A percentile compares a stretch with the other conserved stretches of the same genome.
Conservation (phyloP, 2,113 vertebrate genomes). For the Alethe diademata region DNA sequence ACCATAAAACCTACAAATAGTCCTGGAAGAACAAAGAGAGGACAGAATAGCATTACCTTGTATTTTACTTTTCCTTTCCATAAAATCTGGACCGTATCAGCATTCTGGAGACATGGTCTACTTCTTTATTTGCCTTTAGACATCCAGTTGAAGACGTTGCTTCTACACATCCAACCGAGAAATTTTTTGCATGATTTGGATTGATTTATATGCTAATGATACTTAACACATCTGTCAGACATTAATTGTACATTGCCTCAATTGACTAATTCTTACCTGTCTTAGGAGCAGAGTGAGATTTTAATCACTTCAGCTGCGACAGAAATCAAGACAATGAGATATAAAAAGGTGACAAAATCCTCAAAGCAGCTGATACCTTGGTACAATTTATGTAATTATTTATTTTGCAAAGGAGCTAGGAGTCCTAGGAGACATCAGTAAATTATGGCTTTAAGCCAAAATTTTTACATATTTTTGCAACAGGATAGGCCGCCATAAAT, state of each 20-base stretch:
- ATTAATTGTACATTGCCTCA: neutral
- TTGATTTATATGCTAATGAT: neutral
- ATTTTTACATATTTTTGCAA: neutral
- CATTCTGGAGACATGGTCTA: neutral
- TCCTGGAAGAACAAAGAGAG: neutral
- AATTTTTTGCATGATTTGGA: neutral
- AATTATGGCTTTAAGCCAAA: neutral
- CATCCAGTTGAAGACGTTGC: neutral
- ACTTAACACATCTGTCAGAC: neutral
- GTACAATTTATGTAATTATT: neutral
- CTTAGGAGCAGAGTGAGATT: neutral
- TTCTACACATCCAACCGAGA: neutral
- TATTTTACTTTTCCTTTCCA: neutral
- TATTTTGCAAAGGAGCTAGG: neutral
- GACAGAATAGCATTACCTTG: neutral
- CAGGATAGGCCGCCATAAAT: neutral
- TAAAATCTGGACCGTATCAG: neutral
- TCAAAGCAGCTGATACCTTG: rapidly evolving
- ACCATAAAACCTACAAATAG: neutral
- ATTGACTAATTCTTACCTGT: neutral
- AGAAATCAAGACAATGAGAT: neutral
- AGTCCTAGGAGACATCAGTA: neutral
- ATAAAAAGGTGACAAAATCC: neutral
- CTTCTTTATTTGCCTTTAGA: neutral
- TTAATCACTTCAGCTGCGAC: neutral